Evolutionary conservation across 37 sponge, comb jelly and placozoan species (phyloP).

Genomic region (Chondrilla cf. caribensis): DNA sequence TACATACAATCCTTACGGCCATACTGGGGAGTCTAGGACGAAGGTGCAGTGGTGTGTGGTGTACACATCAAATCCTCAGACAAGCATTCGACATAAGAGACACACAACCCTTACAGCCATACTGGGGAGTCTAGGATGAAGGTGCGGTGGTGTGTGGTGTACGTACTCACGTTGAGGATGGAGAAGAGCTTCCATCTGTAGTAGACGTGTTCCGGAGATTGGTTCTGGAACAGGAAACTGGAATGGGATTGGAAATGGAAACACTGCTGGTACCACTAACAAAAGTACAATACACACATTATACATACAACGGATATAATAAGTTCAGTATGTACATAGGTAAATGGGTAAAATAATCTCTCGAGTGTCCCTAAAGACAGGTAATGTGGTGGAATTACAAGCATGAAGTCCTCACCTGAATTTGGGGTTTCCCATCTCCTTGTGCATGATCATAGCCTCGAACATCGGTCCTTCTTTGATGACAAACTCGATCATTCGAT

Average conservation of each 20-base stretch:
- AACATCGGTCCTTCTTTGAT: constrained; percentile 97
- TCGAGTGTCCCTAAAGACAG: no score
- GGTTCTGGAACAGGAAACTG: constrained; percentile 95
- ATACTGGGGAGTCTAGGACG: no score
- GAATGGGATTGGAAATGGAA: neutral
- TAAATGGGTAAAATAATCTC: no score
- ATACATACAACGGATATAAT: neutral
- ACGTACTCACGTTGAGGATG: constrained; percentile 79
- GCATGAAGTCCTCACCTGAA: constrained; percentile 58
- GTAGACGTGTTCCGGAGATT: constrained; percentile 89
- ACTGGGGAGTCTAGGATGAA: no score
- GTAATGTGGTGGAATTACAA: neutral
- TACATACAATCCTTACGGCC: no score
- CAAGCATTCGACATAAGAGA: no score
- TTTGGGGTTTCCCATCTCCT: constrained; percentile 81
- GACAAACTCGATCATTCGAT: constrained; percentile 98
- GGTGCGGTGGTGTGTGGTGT: no score
- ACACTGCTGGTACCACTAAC: neutral
- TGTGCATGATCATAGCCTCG: constrained; percentile 99
- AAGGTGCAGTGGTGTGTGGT: no score
- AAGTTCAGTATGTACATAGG: neutral
- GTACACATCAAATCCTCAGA: no score
- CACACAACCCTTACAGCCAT: no score
- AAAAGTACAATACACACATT: neutral
- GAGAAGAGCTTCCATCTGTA: constrained; percentile 99